Base-by-base conservation (phyloP, 2,888 invertebrate species). In the Cremastobaeus sp. region DNA sequence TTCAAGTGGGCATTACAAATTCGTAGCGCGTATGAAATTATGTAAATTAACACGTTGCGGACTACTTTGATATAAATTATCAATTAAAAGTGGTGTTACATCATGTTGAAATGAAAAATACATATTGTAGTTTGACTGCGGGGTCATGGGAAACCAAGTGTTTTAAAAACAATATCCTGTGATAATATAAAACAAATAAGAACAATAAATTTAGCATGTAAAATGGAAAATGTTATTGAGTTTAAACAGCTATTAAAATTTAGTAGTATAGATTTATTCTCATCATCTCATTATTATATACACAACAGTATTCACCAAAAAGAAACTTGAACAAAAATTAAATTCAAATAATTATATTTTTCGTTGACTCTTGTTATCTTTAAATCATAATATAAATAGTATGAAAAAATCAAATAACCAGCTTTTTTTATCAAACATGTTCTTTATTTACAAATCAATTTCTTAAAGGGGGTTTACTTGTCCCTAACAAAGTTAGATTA, bases 381-480 rank as follows among this genome's bases (percentile, higher is more conserved):
- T 39, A 48, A 48, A 28, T 48, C 41, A n/a, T n/a, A n/a, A n/a
- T n/a, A n/a, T 48, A 32, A 32, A 32, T 2, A 32, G 32, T 5
- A 30, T 8, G 4, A 37, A 37, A 37, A 5, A 39, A 39, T n/a
- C 17, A 18, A 11, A 18, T n/a, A 14, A 12, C 1, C 12, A 21
- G 3, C n/a, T 34, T 37, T 78, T 80, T 76, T 83, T 82, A 85
- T 83, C 85, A 85, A 85, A 84, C 84, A 83, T 80, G 76, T 79
- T 79, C 77, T 86, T 86, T 86, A 86, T 86, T 86, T 86, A 86
- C 86, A 86, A 82, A 83, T 83, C 62, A 79, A 73, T 79, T 77
- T 75, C 76, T 76, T 68, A 74, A 73, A 75, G 76, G 69, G 80
- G 77, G 55, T 48, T 55, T 21, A 57, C 68, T 60, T 59, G 57